Conservation (phyloP, 2,797 vertebrate genomes). For the Poeciliopsis turneri region DNA sequence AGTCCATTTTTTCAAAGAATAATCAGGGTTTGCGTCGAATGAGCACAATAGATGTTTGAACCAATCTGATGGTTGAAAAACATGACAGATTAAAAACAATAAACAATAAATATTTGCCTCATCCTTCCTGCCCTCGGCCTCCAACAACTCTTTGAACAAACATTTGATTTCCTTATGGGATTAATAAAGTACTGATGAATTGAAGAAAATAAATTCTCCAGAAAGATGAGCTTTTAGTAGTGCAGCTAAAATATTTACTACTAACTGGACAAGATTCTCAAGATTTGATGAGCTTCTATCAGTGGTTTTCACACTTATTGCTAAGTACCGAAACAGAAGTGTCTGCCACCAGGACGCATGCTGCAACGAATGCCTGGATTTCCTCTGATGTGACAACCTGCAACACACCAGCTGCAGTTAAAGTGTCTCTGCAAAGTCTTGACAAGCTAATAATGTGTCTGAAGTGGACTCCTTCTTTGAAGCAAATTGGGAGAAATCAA, state of each 20-base stretch:
- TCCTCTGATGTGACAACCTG: slow-evolving; percentile 68
- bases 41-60: too few relatives aligned
- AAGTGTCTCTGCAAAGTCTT: slow-evolving; percentile 62
- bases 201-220: not conserved
- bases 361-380: slow-evolving; percentile 44
- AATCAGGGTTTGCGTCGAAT: too few relatives aligned
- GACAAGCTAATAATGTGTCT: slow-evolving; percentile 63
- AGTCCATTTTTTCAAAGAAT: too few relatives aligned
- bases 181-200: not conserved
- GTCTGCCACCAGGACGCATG: not conserved
- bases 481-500: slow-evolving; percentile 61
- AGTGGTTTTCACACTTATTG: not conserved
- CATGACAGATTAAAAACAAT: too few relatives aligned
- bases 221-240: not conserved
- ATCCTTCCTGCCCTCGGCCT: not conserved
- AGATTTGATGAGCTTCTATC: not conserved
- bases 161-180: not conserved
- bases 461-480: slow-evolving; percentile 54
- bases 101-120: too few relatives aligned
- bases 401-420: slow-evolving; percentile 64
- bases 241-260: not conserved
- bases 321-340: slow-evolving; percentile 12
- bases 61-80: too few relatives aligned
- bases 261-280: not conserved
- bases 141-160: not conserved